Conservation (phyloP, 2,888 invertebrate genomes). For the Megalurothrips usitatus region DNA sequence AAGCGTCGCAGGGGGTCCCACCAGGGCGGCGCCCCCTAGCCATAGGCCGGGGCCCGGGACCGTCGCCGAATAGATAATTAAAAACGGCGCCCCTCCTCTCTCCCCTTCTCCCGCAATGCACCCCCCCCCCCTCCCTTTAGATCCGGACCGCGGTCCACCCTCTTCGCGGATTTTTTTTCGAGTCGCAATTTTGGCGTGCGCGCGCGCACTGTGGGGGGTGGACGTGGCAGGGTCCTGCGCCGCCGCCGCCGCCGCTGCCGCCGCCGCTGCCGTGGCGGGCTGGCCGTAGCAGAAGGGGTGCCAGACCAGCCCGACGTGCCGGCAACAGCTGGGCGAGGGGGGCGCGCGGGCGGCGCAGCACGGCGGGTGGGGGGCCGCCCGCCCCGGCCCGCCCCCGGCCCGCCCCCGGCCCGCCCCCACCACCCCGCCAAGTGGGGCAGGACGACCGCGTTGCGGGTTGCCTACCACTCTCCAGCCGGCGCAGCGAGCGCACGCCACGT, state of each 20-base stretch:
- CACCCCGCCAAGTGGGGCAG: not conserved
- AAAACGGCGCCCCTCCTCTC: not conserved
- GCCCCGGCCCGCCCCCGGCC: constrained; percentile 29
- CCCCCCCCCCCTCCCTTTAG: not conserved
- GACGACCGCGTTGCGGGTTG: constrained; percentile 11
- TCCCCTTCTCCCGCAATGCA: not conserved
- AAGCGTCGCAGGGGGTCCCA: too few species aligned
- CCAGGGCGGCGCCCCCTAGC: too few species aligned
- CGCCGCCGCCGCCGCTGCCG: not conserved
- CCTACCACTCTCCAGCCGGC: constrained; percentile 28
- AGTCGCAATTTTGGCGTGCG: not conserved
- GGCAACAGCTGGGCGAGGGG: constrained; percentile 10
- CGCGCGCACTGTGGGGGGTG: not conserved
- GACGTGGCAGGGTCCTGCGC: not conserved
- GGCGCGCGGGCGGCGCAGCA: not conserved
- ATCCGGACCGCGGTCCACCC: too few species aligned
- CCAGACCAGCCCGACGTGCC: not conserved
- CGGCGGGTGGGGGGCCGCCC: not conserved
- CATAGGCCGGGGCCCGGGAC: not conserved
- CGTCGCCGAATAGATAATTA: not conserved
- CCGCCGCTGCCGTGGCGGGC: not conserved
- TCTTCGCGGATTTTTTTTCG: not conserved
- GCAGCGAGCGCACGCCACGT: constrained; percentile 29
- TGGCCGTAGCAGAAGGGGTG: not conserved
- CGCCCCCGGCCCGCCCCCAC: constrained; percentile 30